phyloP scores from a whole-genome alignment of 2,888 invertebrate species.

The Monopis laevigella region DNA sequence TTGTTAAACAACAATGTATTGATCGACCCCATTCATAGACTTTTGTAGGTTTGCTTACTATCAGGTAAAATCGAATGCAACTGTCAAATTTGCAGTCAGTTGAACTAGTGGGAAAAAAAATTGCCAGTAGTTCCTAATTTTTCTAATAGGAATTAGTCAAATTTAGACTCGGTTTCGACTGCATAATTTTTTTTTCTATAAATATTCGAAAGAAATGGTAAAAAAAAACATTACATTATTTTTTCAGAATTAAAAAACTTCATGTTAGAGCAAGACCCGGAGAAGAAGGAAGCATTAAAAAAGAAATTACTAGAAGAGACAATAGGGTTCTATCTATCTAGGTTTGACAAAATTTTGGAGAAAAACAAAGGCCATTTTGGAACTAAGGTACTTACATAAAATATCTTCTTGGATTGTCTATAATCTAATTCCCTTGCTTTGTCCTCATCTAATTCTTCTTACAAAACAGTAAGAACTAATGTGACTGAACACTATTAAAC shows the following conservation, averaged over 20 bases:
- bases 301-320: slow-evolving; percentile 3
- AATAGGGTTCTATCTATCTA: slow-evolving; percentile 3
- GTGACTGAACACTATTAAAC: no score
- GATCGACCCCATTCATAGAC: no score
- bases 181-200: background rate
- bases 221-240: background rate
- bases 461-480: no score
- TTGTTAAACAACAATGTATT: no score
- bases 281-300: slow-evolving; percentile 7
- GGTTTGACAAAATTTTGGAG: slow-evolving; percentile 6
- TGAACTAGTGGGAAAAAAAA: no score
- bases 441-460: no score
- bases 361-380: slow-evolving; percentile 7
- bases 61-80: no score
- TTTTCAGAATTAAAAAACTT: background rate
- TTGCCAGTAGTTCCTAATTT: no score
- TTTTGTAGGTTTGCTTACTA: no score
- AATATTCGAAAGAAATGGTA: background rate
- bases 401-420: background rate
- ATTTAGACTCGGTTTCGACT: background rate
- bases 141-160: background rate
- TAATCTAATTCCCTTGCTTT: no score
- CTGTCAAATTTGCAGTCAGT: no score
- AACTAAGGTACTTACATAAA: background rate
- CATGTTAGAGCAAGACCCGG: background rate